Evolutionary conservation across 2,113 vertebrate genomes (phyloP).

Genomic region (Serinus canaria): DNA sequence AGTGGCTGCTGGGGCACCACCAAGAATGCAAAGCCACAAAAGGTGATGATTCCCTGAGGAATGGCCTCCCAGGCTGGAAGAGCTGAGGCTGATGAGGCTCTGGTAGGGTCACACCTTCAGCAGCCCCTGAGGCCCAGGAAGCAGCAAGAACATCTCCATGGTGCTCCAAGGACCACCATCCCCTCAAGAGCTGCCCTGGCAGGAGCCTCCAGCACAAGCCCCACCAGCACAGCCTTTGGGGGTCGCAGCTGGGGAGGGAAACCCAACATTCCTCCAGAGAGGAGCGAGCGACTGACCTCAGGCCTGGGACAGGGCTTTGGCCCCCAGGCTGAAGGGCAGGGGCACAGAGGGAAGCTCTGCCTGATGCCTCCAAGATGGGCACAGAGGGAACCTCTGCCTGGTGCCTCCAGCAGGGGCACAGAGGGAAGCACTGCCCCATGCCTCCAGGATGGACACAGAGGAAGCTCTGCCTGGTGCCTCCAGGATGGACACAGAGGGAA

Average conservation of each 20-base stretch:
- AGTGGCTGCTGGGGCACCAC: neutral
- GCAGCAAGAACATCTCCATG: neutral
- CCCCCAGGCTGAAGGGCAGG: rapidly evolving
- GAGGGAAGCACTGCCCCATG: too few relatives aligned
- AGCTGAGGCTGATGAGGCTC: rapidly evolving
- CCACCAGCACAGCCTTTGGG: neutral
- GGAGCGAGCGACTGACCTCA: rapidly evolving
- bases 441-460: too few relatives aligned
- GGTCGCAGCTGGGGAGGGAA: neutral
- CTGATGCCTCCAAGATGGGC: rapidly evolving
- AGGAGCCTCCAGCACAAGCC: neutral
- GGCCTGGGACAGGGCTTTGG: neutral
- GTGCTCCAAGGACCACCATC: neutral
- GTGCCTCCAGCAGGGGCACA: too few relatives aligned
- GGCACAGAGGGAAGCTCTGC: neutral
- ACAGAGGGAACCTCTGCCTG: neutral
- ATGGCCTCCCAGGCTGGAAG: neutral
- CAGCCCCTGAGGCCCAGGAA: neutral
- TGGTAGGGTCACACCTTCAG: neutral
- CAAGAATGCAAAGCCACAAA: neutral
- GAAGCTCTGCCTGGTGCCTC: too few relatives aligned
- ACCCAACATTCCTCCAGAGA: rapidly evolving
- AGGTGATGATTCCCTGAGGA: neutral
- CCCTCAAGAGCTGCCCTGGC: neutral
- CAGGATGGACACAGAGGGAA: too few relatives aligned